These are phyloP conservation scores for Clangula hyemalis DNA, from an alignment of 2,797 vertebrate species.

Conservation along the genomic window DNA sequence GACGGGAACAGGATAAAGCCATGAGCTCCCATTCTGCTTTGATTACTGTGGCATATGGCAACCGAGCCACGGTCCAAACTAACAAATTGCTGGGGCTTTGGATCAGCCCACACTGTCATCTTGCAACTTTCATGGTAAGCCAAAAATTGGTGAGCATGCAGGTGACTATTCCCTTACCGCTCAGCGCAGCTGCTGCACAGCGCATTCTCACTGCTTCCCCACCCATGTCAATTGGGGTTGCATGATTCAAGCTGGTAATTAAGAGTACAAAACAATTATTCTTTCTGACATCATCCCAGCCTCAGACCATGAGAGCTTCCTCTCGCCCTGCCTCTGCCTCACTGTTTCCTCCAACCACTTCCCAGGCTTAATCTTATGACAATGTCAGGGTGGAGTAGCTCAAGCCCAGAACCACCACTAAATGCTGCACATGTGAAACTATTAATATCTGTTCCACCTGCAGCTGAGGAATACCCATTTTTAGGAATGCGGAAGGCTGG, in stretches of 20 bases:
- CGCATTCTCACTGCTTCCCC: background rate
- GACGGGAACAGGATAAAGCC: background rate
- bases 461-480: background rate
- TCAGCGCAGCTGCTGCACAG: background rate
- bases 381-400: background rate
- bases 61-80: background rate
- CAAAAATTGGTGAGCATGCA: background rate
- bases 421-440: background rate
- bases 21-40: background rate
- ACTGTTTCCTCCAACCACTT: background rate
- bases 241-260: constrained; percentile 39
- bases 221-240: constrained; percentile 4
- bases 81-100: background rate
- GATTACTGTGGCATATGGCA: background rate
- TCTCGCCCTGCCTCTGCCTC: background rate
- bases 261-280: constrained; percentile 44
- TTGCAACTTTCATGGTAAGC: background rate
- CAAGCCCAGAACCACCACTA: background rate
- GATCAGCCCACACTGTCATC: background rate
- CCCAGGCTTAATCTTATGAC: background rate
- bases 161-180: background rate
- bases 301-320: constrained; percentile 34
- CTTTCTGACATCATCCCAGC: constrained; percentile 40
- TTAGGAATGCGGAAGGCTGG: background rate
- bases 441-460: background rate